phyloP scores from a whole-genome alignment of 1,140 invertebrate genomes.

The Platyscapa corneri region DNA sequence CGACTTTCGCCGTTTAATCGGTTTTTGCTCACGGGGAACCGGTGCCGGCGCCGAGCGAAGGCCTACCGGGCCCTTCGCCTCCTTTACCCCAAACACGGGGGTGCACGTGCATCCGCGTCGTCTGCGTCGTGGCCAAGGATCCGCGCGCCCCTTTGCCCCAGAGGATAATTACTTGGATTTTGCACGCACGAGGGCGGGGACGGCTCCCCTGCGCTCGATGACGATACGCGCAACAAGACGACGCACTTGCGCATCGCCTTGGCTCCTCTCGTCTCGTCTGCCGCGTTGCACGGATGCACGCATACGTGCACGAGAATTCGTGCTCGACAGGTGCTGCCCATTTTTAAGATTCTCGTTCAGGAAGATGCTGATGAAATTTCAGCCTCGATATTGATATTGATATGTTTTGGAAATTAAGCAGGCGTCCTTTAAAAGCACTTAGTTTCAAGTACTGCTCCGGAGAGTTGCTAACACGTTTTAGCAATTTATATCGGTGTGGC shows the following conservation, averaged over 20 bases:
- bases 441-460: too few species aligned
- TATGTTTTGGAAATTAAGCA: not conserved
- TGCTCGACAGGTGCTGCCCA: not conserved
- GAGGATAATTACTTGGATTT: slow-evolving; percentile 13
- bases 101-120: not conserved
- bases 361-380: slow-evolving; percentile 8
- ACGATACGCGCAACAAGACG: not conserved
- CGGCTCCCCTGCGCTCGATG: not conserved
- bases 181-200: not conserved
- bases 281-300: too few species aligned
- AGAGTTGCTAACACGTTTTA: too few species aligned
- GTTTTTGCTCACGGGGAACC: not conserved
- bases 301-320: not conserved
- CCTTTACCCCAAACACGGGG: not conserved
- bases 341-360: not conserved
- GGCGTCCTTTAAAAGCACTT: not conserved
- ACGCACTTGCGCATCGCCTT: not conserved
- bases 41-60: not conserved
- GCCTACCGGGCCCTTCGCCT: not conserved
- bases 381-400: not conserved
- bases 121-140: not conserved
- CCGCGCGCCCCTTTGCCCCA: not conserved
- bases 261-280: not conserved
- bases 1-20: slow-evolving; percentile 5
- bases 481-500: too few species aligned